Base-by-base conservation (phyloP, 1,140 invertebrate species). In the Mizuhopecten yessoensis region DNA sequence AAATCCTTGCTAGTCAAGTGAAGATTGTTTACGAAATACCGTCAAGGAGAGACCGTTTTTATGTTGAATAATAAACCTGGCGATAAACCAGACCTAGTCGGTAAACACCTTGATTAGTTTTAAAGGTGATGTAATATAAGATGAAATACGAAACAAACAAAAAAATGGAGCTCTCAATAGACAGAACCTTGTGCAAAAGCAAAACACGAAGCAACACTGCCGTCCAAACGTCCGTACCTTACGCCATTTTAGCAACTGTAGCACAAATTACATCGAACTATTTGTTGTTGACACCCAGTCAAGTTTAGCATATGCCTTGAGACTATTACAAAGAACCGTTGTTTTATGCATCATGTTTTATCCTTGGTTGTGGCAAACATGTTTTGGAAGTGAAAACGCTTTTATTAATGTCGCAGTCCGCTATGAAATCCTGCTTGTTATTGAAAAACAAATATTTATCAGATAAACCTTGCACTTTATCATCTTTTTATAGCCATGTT, bases 11-110 rank as follows among this genome's bases (percentile, higher is more conserved):
- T 75, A 29, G 23, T 75, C n/a, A 75, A 75, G 57, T 29, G 57
- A 75, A 75, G n/a, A 75, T 11, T 75, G 57, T 75, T 75, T 75
- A 75, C 23, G 57, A 75, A 75, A 75, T 75, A 29, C 57, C n/a
- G 57, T 29, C 57, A 75, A n/a, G 57, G 23, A 75, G 29, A 29
- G 2, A 17, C 17, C 23, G 23, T 75, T 75, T 75, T 75, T 75
- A 75, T 75, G 57, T 75, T 75, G 0, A 75, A 75, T 75, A 75
- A 75, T 75, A 75, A 75, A 75, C 23, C 2, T n/a, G 3, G 29
- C 57, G n/a, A 29, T 75, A 75, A 75, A 29, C 57, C 45, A 49
- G 45, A 20, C 45, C 0, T 13, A 75, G 57, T 29, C 57, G 57
- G 17, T 75, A 75, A n/a, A 75, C 57, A 75, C 57, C 29, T 75